phyloP scores from a whole-genome alignment of 1,140 invertebrate species.

The Heliothis virescens region DNA sequence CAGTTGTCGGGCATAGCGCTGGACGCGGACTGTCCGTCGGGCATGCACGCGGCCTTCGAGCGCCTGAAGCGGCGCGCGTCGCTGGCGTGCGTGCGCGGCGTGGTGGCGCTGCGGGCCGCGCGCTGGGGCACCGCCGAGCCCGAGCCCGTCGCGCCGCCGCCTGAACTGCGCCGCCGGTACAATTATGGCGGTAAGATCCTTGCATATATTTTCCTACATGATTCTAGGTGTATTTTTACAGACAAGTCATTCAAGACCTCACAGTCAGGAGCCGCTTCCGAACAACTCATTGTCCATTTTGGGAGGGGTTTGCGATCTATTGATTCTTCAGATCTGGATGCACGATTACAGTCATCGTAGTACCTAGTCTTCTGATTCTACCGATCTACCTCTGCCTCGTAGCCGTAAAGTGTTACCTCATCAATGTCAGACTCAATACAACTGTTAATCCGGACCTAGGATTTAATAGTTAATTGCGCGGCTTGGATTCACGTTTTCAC shows the following conservation, averaged over 20 bases:
- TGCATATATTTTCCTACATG: neutral
- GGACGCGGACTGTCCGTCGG: slow-evolving; percentile 81
- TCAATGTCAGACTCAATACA: neutral
- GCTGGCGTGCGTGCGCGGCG: slow-evolving; percentile 71
- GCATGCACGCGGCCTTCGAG: slow-evolving; percentile 79
- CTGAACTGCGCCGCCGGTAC: slow-evolving; percentile 51
- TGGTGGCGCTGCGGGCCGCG: slow-evolving; percentile 75
- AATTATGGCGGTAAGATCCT: slow-evolving; percentile 26
- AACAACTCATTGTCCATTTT: too few relatives aligned
- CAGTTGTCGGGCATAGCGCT: slow-evolving; percentile 83
- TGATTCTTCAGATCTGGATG: too few relatives aligned
- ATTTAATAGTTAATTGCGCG: slow-evolving; percentile 11
- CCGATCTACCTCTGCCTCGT: too few relatives aligned
- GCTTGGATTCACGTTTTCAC: slow-evolving; percentile 18
- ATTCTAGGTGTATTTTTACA: neutral
- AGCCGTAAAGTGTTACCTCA: neutral
- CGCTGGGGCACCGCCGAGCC: slow-evolving; percentile 80
- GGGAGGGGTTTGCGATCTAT: too few relatives aligned
- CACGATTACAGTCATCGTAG: too few relatives aligned
- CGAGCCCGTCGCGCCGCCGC: slow-evolving; percentile 57
- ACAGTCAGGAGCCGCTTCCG: too few relatives aligned
- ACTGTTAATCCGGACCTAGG: neutral
- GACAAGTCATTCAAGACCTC: too few relatives aligned
- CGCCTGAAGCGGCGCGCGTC: slow-evolving; percentile 72
- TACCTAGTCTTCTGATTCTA: too few relatives aligned